Conservation (phyloP, 2,797 vertebrate genomes). For the Ataeniobius toweri region DNA sequence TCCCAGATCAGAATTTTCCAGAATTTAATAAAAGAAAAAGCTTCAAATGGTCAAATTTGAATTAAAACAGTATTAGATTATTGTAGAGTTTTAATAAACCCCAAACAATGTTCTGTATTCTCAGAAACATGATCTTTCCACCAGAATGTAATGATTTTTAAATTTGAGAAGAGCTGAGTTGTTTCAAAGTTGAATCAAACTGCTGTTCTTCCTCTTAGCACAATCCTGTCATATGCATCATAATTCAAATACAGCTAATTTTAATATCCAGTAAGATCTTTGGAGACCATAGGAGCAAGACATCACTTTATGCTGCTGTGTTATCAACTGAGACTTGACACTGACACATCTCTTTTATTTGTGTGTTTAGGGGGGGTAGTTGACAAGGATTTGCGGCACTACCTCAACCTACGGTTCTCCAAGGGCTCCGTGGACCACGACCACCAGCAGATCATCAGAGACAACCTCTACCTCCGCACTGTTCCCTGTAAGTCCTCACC, state of each 20-base stretch:
- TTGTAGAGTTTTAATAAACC: too few species aligned
- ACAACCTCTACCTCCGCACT: conserved; percentile 99
- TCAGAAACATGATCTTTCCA: neutral
- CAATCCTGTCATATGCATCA: conserved; percentile 7
- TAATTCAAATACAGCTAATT: neutral
- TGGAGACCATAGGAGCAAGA: neutral
- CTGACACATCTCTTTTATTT: conserved; percentile 33
- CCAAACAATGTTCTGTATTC: too few species aligned
- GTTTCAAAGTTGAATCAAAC: neutral
- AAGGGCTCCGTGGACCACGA: conserved; percentile 99
- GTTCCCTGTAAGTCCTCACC: conserved; percentile 93
- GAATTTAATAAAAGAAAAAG: too few species aligned
- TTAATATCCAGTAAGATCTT: neutral
- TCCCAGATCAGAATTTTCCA: too few species aligned
- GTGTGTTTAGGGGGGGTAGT: conserved; percentile 90
- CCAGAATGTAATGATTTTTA: neutral
- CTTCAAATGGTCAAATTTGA: too few species aligned
- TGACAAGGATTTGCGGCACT: conserved; percentile 99
- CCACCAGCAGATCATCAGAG: conserved; percentile 99
- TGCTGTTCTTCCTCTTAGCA: conserved; percentile 1
- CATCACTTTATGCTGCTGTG: neutral
- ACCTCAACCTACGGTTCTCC: conserved; percentile 99
- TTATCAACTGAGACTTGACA: neutral
- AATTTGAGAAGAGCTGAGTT: neutral
- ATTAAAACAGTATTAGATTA: too few species aligned